Percentiles rank a stretch among this genome's conserved stretches.
Conservation (phyloP, 2,797 vertebrate genomes). For the Chaetodon trifasciatus region DNA sequence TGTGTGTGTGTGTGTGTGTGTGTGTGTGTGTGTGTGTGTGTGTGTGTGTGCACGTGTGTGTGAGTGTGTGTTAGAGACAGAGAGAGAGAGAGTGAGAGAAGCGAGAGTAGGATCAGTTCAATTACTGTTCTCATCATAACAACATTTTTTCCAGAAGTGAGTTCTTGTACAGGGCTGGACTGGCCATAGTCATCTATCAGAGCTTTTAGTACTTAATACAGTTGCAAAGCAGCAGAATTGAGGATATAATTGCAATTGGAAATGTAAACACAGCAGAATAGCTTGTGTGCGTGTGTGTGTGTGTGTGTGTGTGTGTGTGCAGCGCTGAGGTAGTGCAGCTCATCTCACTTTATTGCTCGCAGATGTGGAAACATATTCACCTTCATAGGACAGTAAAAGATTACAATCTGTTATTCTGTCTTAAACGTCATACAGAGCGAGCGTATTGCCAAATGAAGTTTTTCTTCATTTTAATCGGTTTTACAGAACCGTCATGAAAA, state of each 20-base stretch:
- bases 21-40: slow-evolving; percentile 31
- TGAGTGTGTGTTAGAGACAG: not conserved
- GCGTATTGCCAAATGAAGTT: slow-evolving; percentile 47
- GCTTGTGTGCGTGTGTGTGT: slow-evolving; percentile 19
- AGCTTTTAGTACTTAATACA: slow-evolving; percentile 10
- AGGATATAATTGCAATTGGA: slow-evolving; percentile 51
- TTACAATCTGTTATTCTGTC: slow-evolving; percentile 59
- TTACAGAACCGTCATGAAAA: slow-evolving; percentile 52
- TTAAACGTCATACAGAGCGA: slow-evolving; percentile 52
- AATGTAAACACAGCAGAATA: slow-evolving; percentile 57
- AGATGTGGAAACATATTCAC: slow-evolving; percentile 75
- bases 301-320: slow-evolving; percentile 8
- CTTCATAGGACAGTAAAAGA: slow-evolving; percentile 57
- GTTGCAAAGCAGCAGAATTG: slow-evolving; percentile 44
- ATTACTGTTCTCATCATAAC: slow-evolving; percentile 21
- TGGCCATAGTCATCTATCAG: slow-evolving; percentile 6
- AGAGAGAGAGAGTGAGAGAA: not conserved
- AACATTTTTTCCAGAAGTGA: slow-evolving; percentile 9
- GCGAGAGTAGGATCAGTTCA: slow-evolving; percentile 25
- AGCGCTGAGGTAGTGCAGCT: slow-evolving; percentile 21
- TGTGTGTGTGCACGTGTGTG: not conserved
- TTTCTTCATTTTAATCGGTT: slow-evolving; percentile 62
- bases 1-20: not conserved
- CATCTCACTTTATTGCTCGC: slow-evolving; percentile 67
- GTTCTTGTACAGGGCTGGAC: slow-evolving; percentile 2